Evolutionary conservation across 2,797 vertebrate genomes (phyloP).

Genomic region (Poeciliopsis presidionis): DNA sequence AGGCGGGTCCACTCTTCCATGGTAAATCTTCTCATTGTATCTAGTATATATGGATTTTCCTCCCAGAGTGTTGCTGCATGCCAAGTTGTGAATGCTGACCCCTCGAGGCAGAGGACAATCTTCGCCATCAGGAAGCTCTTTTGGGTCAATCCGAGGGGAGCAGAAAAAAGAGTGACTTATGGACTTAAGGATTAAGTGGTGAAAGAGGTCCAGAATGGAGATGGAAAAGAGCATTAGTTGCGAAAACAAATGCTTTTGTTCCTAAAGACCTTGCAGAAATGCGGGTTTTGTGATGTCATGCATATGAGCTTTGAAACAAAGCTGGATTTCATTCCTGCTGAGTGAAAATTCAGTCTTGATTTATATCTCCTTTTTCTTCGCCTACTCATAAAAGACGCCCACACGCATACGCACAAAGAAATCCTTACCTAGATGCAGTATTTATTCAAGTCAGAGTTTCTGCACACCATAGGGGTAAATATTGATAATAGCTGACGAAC

Average conservation of each 20-base stretch:
- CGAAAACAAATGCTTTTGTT: constrained; percentile 45
- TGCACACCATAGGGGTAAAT: constrained; percentile 49
- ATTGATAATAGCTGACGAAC: constrained; percentile 57
- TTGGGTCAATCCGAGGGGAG: constrained; percentile 12
- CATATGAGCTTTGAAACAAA: constrained; percentile 38
- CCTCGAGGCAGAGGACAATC: constrained; percentile 34
- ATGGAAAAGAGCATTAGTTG: constrained; percentile 28
- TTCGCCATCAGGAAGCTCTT: constrained; percentile 13
- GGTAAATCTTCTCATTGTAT: constrained; percentile 59
- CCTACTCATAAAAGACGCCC: constrained; percentile 52
- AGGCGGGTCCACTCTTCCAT: constrained; percentile 49
- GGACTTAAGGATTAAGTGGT: constrained; percentile 29
- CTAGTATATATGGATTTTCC: constrained; percentile 62
- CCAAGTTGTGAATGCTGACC: constrained; percentile 49
- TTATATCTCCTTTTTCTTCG: constrained; percentile 38
- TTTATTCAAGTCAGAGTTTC: constrained; percentile 39
- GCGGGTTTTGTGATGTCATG: constrained; percentile 18
- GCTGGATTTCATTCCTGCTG: constrained; percentile 33
- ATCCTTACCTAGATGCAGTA: constrained; percentile 26
- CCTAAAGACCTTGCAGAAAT: constrained; percentile 29
- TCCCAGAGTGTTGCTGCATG: constrained; percentile 49
- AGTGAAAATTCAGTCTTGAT: constrained; percentile 39
- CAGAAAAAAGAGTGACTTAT: constrained; percentile 19
- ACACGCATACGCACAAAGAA: constrained; percentile 16
- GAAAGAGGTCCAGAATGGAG: constrained; percentile 19